phyloP scores from a whole-genome alignment of 2,113 vertebrate genomes.

The Gobius niger region DNA sequence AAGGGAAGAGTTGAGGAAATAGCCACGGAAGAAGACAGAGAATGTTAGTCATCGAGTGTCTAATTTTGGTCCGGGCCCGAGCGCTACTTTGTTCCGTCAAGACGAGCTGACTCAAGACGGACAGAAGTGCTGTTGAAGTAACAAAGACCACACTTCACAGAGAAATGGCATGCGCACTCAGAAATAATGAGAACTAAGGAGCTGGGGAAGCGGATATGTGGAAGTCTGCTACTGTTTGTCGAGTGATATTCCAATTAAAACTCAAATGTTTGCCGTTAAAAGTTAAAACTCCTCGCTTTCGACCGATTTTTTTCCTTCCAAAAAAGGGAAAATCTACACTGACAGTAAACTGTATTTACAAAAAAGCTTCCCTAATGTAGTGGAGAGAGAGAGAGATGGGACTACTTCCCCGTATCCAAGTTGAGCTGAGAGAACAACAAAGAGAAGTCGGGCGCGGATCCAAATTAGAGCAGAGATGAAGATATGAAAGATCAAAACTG shows the following conservation, averaged over 20 bases:
- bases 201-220: background rate
- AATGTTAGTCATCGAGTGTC: slow-evolving; percentile 48
- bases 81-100: slow-evolving; percentile 42
- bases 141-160: slow-evolving; percentile 21
- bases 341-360: slow-evolving; percentile 2
- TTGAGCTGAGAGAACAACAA: slow-evolving; percentile 45
- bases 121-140: slow-evolving; percentile 42
- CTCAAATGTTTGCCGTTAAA: slow-evolving; percentile 9
- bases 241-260: background rate
- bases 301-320: background rate
- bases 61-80: slow-evolving; percentile 59
- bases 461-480: slow-evolving; percentile 52
- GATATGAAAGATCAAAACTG: slow-evolving; percentile 56
- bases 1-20: slow-evolving; percentile 45
- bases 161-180: background rate
- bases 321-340: background rate
- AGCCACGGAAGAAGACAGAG: background rate
- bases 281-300: slow-evolving; percentile 17
- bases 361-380: slow-evolving; percentile 29
- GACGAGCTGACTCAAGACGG: slow-evolving; percentile 33
- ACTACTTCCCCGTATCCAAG: slow-evolving; percentile 13
- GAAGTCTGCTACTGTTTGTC: background rate
- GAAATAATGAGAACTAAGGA: slow-evolving; percentile 15
- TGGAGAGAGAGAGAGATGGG: slow-evolving; percentile 26
- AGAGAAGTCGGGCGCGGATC: slow-evolving; percentile 26